Evolutionary conservation across 1,140 invertebrate genomes (phyloP), one percentile per base, ranked within the genome.

Genomic region (Drosophila pseudoananassae): DNA sequence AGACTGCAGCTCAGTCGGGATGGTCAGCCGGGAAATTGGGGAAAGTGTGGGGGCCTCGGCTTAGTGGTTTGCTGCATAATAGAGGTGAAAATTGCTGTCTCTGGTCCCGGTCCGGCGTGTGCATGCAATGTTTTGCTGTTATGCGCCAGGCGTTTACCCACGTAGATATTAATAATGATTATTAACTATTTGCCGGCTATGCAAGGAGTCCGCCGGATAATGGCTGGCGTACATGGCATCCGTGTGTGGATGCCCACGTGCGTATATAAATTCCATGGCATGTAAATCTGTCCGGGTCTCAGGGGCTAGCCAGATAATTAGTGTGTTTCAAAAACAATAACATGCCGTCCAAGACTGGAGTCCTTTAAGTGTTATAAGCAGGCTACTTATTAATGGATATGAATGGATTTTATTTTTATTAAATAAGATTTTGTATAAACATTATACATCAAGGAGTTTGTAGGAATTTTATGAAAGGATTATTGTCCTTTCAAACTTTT

Each of bases 141-240:
- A 56, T 79, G 53, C 58, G 45, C 17, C 63, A 59, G 47, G 33
- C 65, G 54, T 55, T 73, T 53, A 47, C 40, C 59, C 65, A 77
- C 57, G 72, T 63, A 59, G 59, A 72, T 63, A 77, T 77, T 81
- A 82, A 82, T 81, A 81, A 81, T 73, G 57, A 64, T 82, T 82
- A 81, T 82, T 82, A 73, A 77, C 60, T 76, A 76, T 80, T 65
- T 76, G 65, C 43, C 12, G 58, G 43, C 17, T 12, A 36, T 33
- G 56, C 49, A 64, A 55, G 50, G 31, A 52, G 33, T 58, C 6
- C 51, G 33, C n/a, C 14, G 51, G 45, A 61, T 59, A 79, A 68
- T 53, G 38, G 52, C 50, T 33, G 33, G 29, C 31, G 65, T 54
- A 40, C 63, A 43, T 49, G 55, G 25, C 29, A 33, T 31, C 27